Base-by-base conservation (phyloP, 2,888 invertebrate species). In the Netelia inedita region DNA sequence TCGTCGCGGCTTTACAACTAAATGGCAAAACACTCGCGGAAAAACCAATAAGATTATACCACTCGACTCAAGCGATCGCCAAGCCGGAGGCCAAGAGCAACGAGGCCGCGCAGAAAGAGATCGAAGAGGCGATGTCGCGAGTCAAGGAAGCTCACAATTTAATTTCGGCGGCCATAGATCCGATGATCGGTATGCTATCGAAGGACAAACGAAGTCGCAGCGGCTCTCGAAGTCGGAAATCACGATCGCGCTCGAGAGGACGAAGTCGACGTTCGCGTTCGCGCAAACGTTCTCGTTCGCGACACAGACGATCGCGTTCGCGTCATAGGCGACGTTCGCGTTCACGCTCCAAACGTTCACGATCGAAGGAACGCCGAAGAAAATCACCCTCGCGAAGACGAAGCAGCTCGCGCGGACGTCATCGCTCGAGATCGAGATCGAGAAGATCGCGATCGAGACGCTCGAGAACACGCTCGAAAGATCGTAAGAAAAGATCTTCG, bases 51-150 rank as follows among this genome's bases (percentile, higher is more conserved):
- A 95, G 96, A 94, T 96, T 99, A 9, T 96, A 96, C 89, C 99
- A 99, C 94, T 97, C 99, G 0, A 98, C 97, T 1, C 98, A 98
- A 92, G 97, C 98, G 0, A 98, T 99, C 86, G 96, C 96, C 1
- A 98, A 98, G 91, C 99, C 99, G 0, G 98, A 98, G 93, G 97
- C 98, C 0, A 98, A 99, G 93, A 98, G 98, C 88, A 98, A 98
- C 92, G 98, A 98, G 93, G 98, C 98, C 1, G 98, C 98, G 0
- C 98, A 98, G 91, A 96, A 97, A 63, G 99, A 99, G 94, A 98
- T 99, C 79, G 98, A 99, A 93, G 98, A 98, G 93, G 99, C 98
- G 0, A 98, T 99, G 98, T 97, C 98, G 65, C 95, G 98, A 86
- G 98, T 99, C 0, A 98, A 98, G 92, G 99, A 99, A 94, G 98